A percentile compares a stretch with the other conserved stretches of the same genome.
phyloP scores from a whole-genome alignment of 37 sponge, comb jelly and placozoan genomes.

The Agelas oroides region DNA sequence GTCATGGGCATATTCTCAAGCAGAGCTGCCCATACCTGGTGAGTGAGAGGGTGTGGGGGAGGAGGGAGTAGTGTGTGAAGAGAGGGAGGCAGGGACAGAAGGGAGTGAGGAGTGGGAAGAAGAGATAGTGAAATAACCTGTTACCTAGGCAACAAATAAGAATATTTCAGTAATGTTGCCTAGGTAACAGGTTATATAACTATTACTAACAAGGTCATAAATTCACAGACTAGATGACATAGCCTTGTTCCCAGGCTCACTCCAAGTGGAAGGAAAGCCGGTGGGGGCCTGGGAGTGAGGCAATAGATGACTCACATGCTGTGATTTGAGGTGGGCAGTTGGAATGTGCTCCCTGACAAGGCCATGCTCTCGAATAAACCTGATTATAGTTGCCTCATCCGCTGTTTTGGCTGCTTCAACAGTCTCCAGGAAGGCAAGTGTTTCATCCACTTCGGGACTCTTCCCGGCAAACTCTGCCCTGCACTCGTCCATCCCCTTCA shows the following conservation, averaged over 20 bases:
- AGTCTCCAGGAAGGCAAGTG: conserved; percentile 54
- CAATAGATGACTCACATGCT: conserved; percentile 21
- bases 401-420: conserved; percentile 68
- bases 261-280: no score
- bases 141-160: no score
- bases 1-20: conserved; percentile 86
- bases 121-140: neutral
- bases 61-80: no score
- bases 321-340: conserved; percentile 58
- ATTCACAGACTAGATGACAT: no score
- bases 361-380: conserved; percentile 37
- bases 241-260: no score
- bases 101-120: neutral
- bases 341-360: conserved; percentile 84
- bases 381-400: conserved; percentile 46
- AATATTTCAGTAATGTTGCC: no score
- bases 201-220: no score
- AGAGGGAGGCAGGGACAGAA: neutral
- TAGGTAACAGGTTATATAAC: no score
- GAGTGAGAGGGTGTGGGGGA: neutral
- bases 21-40: conserved; percentile 75
- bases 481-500: conserved; percentile 69
- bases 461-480: conserved; percentile 25
- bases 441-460: conserved; percentile 10
- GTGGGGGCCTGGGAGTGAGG: no score